Evolutionary conservation across 2,797 vertebrate genomes (phyloP).

Genomic region (Perodicticus potto): DNA sequence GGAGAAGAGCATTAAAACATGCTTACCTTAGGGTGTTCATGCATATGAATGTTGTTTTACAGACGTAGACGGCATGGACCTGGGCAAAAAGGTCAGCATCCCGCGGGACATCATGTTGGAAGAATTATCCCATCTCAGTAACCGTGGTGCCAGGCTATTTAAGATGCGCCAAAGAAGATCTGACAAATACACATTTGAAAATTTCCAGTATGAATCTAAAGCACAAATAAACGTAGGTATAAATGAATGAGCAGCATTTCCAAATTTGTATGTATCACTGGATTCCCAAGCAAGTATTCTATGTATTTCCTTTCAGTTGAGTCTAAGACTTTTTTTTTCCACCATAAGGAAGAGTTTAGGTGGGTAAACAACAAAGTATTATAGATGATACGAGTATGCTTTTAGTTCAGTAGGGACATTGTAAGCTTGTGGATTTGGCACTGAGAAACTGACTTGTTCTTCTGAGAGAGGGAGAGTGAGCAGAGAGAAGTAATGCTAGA

Average conservation of each 20-base stretch:
- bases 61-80: constrained; percentile 92
- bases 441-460: background rate
- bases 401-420: constrained; percentile 13
- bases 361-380: constrained; percentile 15
- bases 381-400: background rate
- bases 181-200: constrained; percentile 98
- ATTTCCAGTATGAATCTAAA: constrained; percentile 92
- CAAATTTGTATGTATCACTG: background rate
- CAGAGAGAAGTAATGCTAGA: background rate
- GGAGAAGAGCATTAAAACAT: background rate
- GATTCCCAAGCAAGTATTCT: background rate
- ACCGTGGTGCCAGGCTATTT: constrained; percentile 97
- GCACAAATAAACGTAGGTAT: constrained; percentile 92
- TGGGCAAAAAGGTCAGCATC: constrained; percentile 95
- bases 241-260: background rate
- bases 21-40: background rate
- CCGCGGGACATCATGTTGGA: constrained; percentile 99
- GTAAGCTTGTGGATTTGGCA: background rate
- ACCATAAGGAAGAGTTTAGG: background rate
- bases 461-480: background rate
- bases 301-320: background rate
- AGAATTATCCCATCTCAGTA: constrained; percentile 94
- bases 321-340: background rate
- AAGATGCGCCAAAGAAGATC: constrained; percentile 97
- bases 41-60: constrained; percentile 70